Conservation (phyloP, 2,113 vertebrate genomes). For the Coryphaenoides rupestris region DNA sequence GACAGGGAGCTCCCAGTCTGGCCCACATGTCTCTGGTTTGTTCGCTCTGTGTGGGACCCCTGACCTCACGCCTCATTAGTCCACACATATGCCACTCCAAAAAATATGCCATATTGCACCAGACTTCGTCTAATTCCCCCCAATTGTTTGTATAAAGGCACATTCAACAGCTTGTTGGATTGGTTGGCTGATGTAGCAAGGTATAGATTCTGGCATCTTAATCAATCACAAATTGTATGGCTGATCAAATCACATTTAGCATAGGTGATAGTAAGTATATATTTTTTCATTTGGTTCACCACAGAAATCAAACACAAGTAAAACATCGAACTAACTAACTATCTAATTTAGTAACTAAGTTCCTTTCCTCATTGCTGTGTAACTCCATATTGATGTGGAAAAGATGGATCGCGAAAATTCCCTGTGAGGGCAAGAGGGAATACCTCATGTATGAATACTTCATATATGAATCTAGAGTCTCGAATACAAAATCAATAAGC, state of each 20-base stretch:
- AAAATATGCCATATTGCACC: slow-evolving; percentile 25
- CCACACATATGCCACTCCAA: slow-evolving; percentile 43
- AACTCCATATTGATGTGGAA: too few relatives aligned
- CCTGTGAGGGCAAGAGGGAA: too few relatives aligned
- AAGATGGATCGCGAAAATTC: too few relatives aligned
- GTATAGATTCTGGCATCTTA: not conserved
- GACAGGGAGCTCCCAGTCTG: slow-evolving; percentile 39
- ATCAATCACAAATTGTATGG: slow-evolving; percentile 3
- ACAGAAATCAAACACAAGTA: too few relatives aligned
- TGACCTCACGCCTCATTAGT: slow-evolving; percentile 48
- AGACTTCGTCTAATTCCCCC: slow-evolving; percentile 31
- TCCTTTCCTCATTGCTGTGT: too few relatives aligned
- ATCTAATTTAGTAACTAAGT: too few relatives aligned
- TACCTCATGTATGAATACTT: too few relatives aligned
- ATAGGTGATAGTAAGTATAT: too few relatives aligned
- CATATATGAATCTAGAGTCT: too few relatives aligned
- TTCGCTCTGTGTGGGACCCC: slow-evolving; percentile 44
- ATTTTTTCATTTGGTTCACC: too few relatives aligned
- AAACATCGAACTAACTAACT: too few relatives aligned
- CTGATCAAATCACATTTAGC: slow-evolving; percentile 1
- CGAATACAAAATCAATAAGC: too few relatives aligned
- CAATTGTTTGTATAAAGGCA: slow-evolving; percentile 25
- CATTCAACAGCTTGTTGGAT: slow-evolving; percentile 11
- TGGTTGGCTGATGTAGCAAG: not conserved
- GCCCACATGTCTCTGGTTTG: slow-evolving; percentile 3